Percentiles rank a stretch among this genome's conserved stretches.
These are phyloP conservation scores for Blastobasis adustella DNA, from an alignment of 2,888 invertebrate genomes.

Conservation along the genomic window DNA sequence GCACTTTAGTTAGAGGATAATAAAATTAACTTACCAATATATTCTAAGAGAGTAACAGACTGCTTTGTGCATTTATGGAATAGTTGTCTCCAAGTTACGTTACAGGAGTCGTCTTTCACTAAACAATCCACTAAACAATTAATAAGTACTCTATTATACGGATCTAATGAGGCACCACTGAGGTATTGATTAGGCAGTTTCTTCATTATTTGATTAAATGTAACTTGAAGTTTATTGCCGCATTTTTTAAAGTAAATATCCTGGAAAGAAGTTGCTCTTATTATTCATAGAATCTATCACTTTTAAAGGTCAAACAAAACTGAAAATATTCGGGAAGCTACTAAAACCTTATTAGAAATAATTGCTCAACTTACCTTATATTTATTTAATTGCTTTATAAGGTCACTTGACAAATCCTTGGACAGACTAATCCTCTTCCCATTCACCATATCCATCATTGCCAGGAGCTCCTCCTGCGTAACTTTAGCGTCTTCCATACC, in stretches of 20 bases:
- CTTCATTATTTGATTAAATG: conserved; percentile 78
- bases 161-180: conserved; percentile 54
- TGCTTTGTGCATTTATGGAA: conserved; percentile 79
- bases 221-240: conserved; percentile 64
- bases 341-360: background rate
- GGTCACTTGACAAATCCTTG: conserved; percentile 70
- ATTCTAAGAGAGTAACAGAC: conserved; percentile 78
- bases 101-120: conserved; percentile 76
- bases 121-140: conserved; percentile 77
- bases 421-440: conserved; percentile 72
- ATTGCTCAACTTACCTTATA: conserved; percentile 61
- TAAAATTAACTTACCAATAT: conserved; percentile 53
- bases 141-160: conserved; percentile 72
- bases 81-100: conserved; percentile 79
- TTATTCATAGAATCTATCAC: background rate
- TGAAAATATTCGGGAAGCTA: background rate
- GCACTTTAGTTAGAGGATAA: background rate
- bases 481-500: conserved; percentile 51
- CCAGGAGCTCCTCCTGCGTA: conserved; percentile 73
- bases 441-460: conserved; percentile 76
- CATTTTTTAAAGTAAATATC: conserved; percentile 62
- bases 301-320: no score
- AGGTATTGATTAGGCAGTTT: conserved; percentile 74
- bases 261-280: conserved; percentile 27
- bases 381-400: conserved; percentile 68